Evolutionary conservation across 2,113 vertebrate genomes (phyloP).

Genomic region (Cryptotis parvus): DNA sequence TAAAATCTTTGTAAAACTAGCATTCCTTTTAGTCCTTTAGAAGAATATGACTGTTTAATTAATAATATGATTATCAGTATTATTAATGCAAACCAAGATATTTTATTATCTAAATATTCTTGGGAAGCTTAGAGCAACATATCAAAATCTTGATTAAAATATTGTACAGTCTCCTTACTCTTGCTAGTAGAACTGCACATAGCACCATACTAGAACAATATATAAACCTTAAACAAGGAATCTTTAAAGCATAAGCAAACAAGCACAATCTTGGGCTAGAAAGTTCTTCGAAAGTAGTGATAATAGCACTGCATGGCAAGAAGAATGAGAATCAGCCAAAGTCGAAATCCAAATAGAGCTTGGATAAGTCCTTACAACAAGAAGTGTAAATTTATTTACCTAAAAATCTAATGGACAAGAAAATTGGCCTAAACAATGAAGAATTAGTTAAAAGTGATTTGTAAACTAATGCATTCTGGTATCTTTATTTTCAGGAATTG

Average conservation of each 20-base stretch:
- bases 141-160: conserved; percentile 2
- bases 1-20: conserved; percentile 43
- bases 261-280: not conserved
- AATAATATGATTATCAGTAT: conserved; percentile 7
- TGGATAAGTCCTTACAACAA: not conserved
- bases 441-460: not conserved
- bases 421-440: not conserved
- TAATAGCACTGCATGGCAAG: not conserved
- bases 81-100: not conserved
- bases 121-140: conserved; percentile 23
- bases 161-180: too few relatives aligned
- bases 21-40: not conserved
- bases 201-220: not conserved
- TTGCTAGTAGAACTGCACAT: not conserved
- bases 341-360: not conserved
- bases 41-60: not conserved
- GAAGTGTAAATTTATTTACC: not conserved
- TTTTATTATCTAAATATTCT: not conserved
- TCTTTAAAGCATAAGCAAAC: not conserved
- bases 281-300: not conserved
- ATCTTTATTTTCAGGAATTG: not conserved
- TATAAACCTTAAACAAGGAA: not conserved
- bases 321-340: not conserved
- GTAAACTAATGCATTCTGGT: conserved; percentile 8
- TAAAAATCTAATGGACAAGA: not conserved